These are phyloP conservation scores for Zaprionus inermis DNA, from an alignment of 1,140 invertebrate species.

Conservation along the genomic window DNA sequence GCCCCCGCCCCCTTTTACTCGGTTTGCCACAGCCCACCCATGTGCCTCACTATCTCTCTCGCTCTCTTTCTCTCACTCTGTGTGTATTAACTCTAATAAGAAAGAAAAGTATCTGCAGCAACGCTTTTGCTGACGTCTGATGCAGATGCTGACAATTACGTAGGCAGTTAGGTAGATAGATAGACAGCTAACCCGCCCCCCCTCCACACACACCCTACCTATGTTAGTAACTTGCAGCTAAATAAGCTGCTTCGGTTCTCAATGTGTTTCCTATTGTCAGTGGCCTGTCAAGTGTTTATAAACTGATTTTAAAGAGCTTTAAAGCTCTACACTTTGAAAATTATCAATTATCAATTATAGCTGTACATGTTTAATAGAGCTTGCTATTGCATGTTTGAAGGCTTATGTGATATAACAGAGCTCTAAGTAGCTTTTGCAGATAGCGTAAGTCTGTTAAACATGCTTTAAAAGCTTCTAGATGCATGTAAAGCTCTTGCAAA, in stretches of 20 bases:
- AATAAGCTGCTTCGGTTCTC: too few relatives aligned
- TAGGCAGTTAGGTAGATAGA: constrained; percentile 11
- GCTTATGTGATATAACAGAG: background rate
- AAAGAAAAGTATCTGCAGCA: constrained; percentile 65
- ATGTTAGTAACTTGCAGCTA: too few relatives aligned
- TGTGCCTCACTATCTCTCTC: constrained; percentile 14
- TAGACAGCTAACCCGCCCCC: background rate
- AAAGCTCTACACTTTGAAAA: background rate
- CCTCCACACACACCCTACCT: too few relatives aligned
- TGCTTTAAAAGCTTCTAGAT: too few relatives aligned
- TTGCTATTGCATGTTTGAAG: background rate
- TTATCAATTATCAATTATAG: too few relatives aligned
- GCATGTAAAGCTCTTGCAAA: too few relatives aligned
- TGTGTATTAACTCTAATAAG: constrained; percentile 73
- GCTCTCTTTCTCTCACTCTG: too few relatives aligned
- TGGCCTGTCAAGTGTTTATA: background rate
- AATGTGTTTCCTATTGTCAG: too few relatives aligned
- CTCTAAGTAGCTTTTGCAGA: too few relatives aligned
- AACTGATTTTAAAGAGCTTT: background rate
- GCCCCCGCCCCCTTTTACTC: too few relatives aligned
- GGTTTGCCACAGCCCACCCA: constrained; percentile 24
- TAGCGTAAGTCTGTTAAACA: too few relatives aligned
- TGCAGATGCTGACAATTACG: constrained; percentile 22
- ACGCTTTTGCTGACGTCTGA: constrained; percentile 21
- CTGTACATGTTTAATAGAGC: too few relatives aligned